Conservation (phyloP, 1,140 invertebrate genomes). For the Vollenhovia emeryi region DNA sequence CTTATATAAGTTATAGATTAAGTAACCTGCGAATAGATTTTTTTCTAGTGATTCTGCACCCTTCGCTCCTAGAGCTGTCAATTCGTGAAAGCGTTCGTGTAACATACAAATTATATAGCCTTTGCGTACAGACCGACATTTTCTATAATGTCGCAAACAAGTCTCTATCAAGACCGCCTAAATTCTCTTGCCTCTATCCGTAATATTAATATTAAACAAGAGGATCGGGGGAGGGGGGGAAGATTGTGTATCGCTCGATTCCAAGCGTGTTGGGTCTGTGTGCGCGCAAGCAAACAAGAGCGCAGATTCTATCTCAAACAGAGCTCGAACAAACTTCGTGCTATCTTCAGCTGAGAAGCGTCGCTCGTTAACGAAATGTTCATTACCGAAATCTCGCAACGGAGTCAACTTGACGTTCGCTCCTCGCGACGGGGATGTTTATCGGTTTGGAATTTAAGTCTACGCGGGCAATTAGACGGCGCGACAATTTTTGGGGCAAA, state of each 20-base stretch:
- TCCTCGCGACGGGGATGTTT: background rate
- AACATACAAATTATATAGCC: no score
- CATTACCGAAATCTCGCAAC: constrained; percentile 24
- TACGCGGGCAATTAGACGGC: constrained; percentile 25
- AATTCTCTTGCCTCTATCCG: background rate
- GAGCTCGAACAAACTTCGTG: background rate
- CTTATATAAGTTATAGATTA: no score
- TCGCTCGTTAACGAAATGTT: constrained; percentile 23
- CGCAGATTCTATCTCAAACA: background rate
- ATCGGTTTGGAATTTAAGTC: constrained; percentile 37
- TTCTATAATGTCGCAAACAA: background rate
- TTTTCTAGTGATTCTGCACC: no score
- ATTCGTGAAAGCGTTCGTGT: no score
- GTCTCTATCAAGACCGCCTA: background rate
- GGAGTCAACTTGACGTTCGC: constrained; percentile 13
- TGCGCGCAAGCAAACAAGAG: background rate
- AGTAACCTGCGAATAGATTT: no score
- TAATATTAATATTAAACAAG: background rate
- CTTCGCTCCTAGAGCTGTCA: no score
- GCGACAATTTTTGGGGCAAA: no score
- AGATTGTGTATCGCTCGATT: background rate
- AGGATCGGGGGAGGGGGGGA: no score
- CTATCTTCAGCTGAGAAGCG: background rate
- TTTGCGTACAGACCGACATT: no score
- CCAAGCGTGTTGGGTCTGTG: background rate